A percentile compares a stretch with the other conserved stretches of the same genome.
These are phyloP conservation scores for Drosophila repleta DNA, from an alignment of 1,140 invertebrate species.

Conservation along the genomic window DNA sequence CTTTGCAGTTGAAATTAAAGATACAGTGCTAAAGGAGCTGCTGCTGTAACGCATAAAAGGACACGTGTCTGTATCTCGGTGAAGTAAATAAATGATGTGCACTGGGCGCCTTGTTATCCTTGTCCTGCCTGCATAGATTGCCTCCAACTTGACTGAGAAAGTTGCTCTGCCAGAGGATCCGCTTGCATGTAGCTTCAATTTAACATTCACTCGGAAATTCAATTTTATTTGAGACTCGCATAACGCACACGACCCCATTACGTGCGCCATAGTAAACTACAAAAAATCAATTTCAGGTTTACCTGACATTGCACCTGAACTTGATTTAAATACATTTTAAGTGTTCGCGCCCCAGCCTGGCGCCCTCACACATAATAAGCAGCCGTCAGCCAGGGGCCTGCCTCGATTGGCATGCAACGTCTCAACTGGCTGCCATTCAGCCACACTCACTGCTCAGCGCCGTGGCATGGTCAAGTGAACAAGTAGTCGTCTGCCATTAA, in stretches of 20 bases:
- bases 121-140: too few species aligned
- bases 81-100: too few species aligned
- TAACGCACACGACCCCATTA: constrained; percentile 27
- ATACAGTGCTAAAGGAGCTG: background rate
- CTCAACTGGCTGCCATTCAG: background rate
- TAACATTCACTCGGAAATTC: too few species aligned
- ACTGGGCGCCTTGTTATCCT: too few species aligned
- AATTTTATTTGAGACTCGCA: constrained; percentile 13
- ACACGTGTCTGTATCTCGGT: too few species aligned
- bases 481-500: constrained; percentile 59
- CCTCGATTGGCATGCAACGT: constrained; percentile 28
- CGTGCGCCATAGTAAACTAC: background rate
- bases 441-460: constrained; percentile 9
- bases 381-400: constrained; percentile 27
- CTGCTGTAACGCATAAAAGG: background rate
- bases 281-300: constrained; percentile 44
- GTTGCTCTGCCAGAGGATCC: too few species aligned
- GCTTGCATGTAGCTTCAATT: too few species aligned
- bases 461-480: constrained; percentile 25
- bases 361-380: constrained; percentile 17
- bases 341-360: background rate
- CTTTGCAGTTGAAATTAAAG: background rate
- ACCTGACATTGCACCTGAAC: constrained; percentile 42
- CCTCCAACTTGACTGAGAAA: too few species aligned
- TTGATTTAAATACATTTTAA: constrained; percentile 36